Conservation (phyloP, 2,113 vertebrate genomes). For the Charina bottae region DNA sequence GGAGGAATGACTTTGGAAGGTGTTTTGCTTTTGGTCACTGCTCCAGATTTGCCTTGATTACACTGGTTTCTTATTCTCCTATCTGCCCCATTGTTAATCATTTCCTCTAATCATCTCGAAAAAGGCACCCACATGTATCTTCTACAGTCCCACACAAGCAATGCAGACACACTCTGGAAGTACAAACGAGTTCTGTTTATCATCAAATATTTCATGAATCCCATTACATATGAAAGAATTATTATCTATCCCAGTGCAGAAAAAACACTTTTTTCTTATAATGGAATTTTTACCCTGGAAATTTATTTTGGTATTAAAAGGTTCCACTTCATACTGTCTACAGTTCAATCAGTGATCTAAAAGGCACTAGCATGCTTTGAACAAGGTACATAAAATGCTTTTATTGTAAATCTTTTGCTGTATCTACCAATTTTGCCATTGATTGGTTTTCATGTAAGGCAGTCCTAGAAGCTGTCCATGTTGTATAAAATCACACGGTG, state of each 20-base stretch:
- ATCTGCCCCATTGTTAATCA: neutral
- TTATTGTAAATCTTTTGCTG: conserved; percentile 77
- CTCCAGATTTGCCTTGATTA: conserved; percentile 49
- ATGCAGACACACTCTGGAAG: conserved; percentile 32
- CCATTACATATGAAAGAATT: conserved; percentile 76
- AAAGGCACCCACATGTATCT: conserved; percentile 10
- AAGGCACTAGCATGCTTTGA: conserved; percentile 83
- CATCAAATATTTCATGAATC: conserved; percentile 78
- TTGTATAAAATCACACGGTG: conserved; percentile 61
- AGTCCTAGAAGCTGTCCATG: conserved; percentile 69
- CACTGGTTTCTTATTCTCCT: conserved; percentile 24
- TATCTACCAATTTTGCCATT: conserved; percentile 76
- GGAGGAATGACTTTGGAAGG: conserved; percentile 39
- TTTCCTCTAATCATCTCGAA: conserved; percentile 27
- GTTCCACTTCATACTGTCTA: conserved; percentile 81
- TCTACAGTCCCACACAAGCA: conserved; percentile 2
- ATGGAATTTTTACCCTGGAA: conserved; percentile 78
- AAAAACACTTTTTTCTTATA: conserved; percentile 74
- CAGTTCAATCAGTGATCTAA: conserved; percentile 83
- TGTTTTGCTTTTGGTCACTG: conserved; percentile 52
- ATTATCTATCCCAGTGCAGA: conserved; percentile 76
- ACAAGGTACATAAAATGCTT: conserved; percentile 80
- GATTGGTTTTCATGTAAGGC: conserved; percentile 75
- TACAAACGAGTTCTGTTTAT: conserved; percentile 77
- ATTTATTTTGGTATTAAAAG: conserved; percentile 82